Base-by-base conservation (phyloP, 2,113 vertebrate genomes). In the Sturnira hondurensis region DNA sequence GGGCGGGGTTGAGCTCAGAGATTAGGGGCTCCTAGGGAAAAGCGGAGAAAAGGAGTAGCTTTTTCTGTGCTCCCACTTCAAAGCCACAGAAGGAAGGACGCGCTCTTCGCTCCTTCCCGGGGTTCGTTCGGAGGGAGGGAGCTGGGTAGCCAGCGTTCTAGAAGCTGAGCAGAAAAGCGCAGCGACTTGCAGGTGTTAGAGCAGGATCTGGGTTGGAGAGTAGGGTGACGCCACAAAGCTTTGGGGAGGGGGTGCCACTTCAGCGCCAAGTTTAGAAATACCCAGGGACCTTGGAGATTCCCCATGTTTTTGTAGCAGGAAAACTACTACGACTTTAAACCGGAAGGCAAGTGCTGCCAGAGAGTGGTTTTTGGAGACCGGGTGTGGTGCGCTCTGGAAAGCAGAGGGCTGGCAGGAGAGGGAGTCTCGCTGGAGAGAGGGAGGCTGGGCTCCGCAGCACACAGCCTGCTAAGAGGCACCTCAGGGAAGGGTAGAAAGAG, bases 381-480 rank as follows among this genome's bases (percentile, higher is more conserved):
- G 87, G 71, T 36, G n/a, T 15, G 0, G 56, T 88, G 97, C 96
- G 97, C 94, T 71, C 96, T 70, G 88, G 61, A 85, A 81, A 82
- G 61, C 68, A 28, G 50, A 81, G 41, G n/a, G 38, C 16, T 26
- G 43, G 47, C 38, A 0, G 7, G 77, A 83, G 80, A 65, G 3
- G 14, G 47, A 50, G 45, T 13, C 54, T 96, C 43, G 45, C 36
- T n/a, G 24, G 20, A 82, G 38, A 81, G 24, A 65, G 38, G 54
- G 5, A 58, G 85, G 52, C 31, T 47, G 71, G 45, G n/a, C 47
- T 6, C 9, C 36, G 82, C 71, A 71, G 82, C 20, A 26, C 36
- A 20, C 20, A 82, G 47, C 24, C 54, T 24, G 41, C 54, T 16
- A 14, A 63, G 50, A 82, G 56, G 36, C 56, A 14, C 31, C 70